A percentile compares a stretch with the other conserved stretches of the same genome.
phyloP scores from a whole-genome alignment of 2,797 vertebrate genomes.

The Rhabdomys pumilio region DNA sequence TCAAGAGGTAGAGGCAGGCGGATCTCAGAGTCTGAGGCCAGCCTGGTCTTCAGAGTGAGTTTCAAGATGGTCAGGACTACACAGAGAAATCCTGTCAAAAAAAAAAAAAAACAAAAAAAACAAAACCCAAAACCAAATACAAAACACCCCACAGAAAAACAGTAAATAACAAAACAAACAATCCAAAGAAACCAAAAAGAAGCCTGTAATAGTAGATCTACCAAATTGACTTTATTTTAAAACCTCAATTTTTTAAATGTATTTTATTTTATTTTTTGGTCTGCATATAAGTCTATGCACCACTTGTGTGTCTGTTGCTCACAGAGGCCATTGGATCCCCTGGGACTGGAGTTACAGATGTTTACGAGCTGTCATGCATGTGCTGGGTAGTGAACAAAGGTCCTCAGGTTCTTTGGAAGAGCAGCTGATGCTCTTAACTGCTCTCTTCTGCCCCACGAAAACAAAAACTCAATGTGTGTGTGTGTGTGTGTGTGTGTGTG shows the following conservation, averaged over 20 bases:
- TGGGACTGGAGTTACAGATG: not conserved
- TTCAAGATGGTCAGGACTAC: not conserved
- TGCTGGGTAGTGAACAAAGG: not conserved
- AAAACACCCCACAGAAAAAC: not conserved
- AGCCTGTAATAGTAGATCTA: not conserved
- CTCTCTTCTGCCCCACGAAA: not conserved
- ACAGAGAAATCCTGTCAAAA: not conserved
- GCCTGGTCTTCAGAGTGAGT: not conserved
- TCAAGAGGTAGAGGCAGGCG: not conserved
- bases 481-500: not conserved
- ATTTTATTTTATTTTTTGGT: not conserved
- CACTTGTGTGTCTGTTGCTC: not conserved
- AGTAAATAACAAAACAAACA: not conserved
- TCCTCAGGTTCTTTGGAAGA: not conserved
- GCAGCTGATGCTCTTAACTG: not conserved
- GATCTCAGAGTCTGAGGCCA: not conserved
- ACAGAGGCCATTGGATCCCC: not conserved
- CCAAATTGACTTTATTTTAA: constrained; percentile 31
- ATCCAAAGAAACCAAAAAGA: not conserved
- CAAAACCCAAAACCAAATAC: not conserved
- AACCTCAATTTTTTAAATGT: not conserved
- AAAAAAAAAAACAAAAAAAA: too few species aligned
- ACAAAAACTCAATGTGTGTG: not conserved
- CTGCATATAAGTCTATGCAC: not conserved
- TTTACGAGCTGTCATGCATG: not conserved